Conservation (phyloP, 2,113 vertebrate genomes). For the Ictidomys tridecemlineatus region DNA sequence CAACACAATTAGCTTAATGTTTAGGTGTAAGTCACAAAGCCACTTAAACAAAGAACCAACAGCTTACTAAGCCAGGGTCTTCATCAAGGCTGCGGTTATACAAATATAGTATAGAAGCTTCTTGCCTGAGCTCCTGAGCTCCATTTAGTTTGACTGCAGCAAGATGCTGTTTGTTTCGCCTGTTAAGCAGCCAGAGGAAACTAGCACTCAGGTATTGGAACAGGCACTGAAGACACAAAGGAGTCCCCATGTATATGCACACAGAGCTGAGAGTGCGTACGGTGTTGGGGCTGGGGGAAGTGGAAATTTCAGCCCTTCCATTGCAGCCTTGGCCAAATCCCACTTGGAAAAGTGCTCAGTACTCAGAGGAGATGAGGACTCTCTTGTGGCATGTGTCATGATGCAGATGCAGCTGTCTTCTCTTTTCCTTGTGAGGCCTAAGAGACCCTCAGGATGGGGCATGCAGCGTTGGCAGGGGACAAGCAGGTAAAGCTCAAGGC, state of each 20-base stretch:
- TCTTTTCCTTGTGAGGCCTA: neutral
- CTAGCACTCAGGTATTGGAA: neutral
- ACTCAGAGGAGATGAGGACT: neutral
- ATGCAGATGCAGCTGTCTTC: neutral
- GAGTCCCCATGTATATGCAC: too few relatives aligned
- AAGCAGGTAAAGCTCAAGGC: neutral
- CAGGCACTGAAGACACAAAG: constrained; percentile 27
- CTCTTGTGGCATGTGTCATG: neutral
- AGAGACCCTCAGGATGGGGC: neutral
- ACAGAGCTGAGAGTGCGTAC: neutral
- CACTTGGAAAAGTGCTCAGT: neutral
- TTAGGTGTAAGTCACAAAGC: neutral
- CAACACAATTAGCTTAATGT: neutral
- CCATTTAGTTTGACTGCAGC: constrained; percentile 48
- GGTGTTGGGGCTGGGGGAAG: neutral
- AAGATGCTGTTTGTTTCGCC: constrained; percentile 45
- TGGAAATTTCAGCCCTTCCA: neutral
- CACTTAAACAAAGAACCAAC: neutral
- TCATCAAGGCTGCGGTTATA: neutral
- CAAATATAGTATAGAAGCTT: constrained; percentile 29
- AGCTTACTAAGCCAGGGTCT: neutral
- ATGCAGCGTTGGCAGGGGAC: neutral
- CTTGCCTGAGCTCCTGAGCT: neutral
- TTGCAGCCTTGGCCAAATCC: neutral
- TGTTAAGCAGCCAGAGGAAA: constrained; percentile 48